Evolutionary conservation across 2,113 vertebrate genomes (phyloP), one percentile per base, ranked within the genome.

Genomic region (Perccottus glenii): DNA sequence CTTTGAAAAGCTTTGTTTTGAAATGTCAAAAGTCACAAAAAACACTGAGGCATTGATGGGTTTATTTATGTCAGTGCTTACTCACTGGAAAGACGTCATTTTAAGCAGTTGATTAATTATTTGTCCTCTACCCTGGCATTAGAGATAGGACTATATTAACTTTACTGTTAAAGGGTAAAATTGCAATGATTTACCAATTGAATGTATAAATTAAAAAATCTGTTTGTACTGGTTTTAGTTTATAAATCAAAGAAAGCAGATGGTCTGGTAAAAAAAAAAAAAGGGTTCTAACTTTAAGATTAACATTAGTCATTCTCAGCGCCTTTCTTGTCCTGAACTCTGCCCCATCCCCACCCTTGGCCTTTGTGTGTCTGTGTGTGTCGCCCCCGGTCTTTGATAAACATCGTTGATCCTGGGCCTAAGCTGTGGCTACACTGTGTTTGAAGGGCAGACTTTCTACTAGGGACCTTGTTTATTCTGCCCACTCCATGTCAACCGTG

Each of bases 391-490:
- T 74, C 84, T 84, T 78, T 75, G 82, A 81, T 79, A 88, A 90
- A 89, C 89, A 89, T 53, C 52, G 64, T 76, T 86, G 88, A 87
- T 90, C 87, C 84, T 56, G 76, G 82, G 74, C 84, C 77, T 81
- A 73, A 70, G 70, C 83, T 33, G 80, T 67, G 68, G 81, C 82
- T 65, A 82, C 67, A 58, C 62, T 60, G 60, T 82, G 85, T 88
- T 81, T 88, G 82, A 90, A 84, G 79, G 74, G 62, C 62, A 75
- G 66, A 78, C 81, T 76, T 84, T 87, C 69, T 85, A 75, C 67
- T 84, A 67, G 50, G 70, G 55, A 67, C 82, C 72, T 70, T 91
- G 89, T 93, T 92, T 89, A 89, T 86, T 88, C 87, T 87, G 84
- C 76, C 70, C 64, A 60, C 80, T 89, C 78, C 82, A 84, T 60